Conservation (phyloP, 2,888 invertebrate genomes). For the Protodeltote pygarga region DNA sequence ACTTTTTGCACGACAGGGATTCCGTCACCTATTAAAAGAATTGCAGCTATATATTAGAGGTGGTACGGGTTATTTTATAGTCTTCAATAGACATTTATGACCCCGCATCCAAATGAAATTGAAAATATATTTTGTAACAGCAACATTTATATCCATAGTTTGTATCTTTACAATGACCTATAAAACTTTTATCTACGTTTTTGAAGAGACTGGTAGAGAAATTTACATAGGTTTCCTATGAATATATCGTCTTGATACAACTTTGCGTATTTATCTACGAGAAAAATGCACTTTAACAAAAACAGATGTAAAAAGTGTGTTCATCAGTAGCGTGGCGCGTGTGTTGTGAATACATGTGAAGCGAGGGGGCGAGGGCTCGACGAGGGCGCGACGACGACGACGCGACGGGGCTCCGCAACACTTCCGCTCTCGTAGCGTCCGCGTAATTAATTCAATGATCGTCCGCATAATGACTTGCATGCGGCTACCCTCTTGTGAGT, state of each 20-base stretch:
- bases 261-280: constrained; percentile 14
- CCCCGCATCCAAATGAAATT: constrained; percentile 30
- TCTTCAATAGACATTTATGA: constrained; percentile 37
- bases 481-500: constrained; percentile 69
- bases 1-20: constrained; percentile 39
- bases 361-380: constrained; percentile 24
- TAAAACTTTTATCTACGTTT: constrained; percentile 47
- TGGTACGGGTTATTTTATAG: constrained; percentile 30
- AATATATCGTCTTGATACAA: constrained; percentile 37
- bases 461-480: constrained; percentile 85
- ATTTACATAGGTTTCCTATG: constrained; percentile 48
- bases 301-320: constrained; percentile 43
- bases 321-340: constrained; percentile 37
- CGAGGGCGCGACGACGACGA: constrained; percentile 15
- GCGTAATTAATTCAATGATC: constrained; percentile 85
- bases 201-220: constrained; percentile 33
- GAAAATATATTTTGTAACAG: constrained; percentile 35
- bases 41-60: constrained; percentile 30
- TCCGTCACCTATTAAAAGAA: constrained; percentile 37
- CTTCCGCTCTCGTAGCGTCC: constrained; percentile 69
- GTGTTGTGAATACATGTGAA: constrained; percentile 45
- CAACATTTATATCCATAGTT: constrained; percentile 36
- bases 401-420: constrained; percentile 57
- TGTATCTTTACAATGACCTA: constrained; percentile 30
- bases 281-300: constrained; percentile 39